Base-by-base conservation (phyloP, 2,797 vertebrate species). In the Coluber constrictor region DNA sequence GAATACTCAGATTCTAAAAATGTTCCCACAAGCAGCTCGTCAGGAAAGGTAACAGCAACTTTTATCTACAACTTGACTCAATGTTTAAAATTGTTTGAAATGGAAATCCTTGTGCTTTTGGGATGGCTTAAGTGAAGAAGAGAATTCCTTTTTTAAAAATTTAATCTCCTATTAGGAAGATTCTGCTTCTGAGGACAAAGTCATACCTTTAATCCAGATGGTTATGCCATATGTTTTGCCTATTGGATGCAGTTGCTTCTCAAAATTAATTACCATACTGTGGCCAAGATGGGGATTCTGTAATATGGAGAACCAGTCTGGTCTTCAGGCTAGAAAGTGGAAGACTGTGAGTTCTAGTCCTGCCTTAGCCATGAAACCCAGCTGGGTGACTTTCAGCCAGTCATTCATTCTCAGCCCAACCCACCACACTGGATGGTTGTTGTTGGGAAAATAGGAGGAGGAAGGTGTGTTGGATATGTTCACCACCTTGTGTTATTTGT, bases 11-110 rank as follows among this genome's bases (percentile, higher is more conserved):
- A 97, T 99, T 94, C 96, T 98, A 61, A 97, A 96, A 59, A 98
- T 99, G 89, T 99, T 99, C 93, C 99, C 99, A 0, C 98, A 98
- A 2, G 99, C 99, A 0, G 96, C 96, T 16, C 97, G 97, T 1
- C 99, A 99, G 95, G 98, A 99, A 96, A 98, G 99, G 99, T 99
- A 90, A 55, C 18, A 61, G 13, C 20, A 23, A 90, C 70, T 63
- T 3, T 2, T 0, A 0, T 54, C 61, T 54, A 11, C 43, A 43
- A 27, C 13, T 54, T 55, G 29, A 54, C 37, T 29, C 5, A 13
- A 90, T 2, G 6, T 29, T n/a, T 43, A 18, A 89, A 16, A n/a
- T 90, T 10, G 15, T 74, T 88, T 32, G 12, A 54, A 57, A 47
- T 59, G 57, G 8, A 6, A 32, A 10, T 29, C 88, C 29, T 25